These are phyloP conservation scores for Halcyon chelicuti DNA, from an alignment of 2,797 vertebrate genomes.

Conservation along the genomic window DNA sequence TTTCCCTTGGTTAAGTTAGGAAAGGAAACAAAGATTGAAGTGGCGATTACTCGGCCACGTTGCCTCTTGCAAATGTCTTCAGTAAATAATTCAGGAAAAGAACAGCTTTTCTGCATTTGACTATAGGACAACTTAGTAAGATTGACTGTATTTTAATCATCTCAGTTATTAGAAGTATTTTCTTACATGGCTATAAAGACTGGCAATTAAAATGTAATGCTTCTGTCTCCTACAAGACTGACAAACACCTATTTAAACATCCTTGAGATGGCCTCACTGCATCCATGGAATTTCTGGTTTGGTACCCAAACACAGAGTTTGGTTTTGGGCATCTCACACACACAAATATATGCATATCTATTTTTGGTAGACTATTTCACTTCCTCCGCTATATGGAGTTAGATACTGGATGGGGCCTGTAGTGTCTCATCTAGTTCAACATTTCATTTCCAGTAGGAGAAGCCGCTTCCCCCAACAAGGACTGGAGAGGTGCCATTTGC, in stretches of 20 bases:
- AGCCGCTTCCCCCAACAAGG: not conserved
- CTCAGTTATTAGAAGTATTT: conserved; percentile 21
- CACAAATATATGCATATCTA: not conserved
- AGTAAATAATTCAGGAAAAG: conserved; percentile 40
- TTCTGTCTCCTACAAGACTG: not conserved
- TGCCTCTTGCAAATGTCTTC: not conserved
- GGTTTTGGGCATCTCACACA: not conserved
- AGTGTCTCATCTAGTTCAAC: not conserved
- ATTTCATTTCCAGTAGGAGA: not conserved
- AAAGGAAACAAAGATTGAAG: not conserved
- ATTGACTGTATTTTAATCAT: conserved; percentile 44
- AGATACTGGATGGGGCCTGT: not conserved
- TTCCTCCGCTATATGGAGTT: not conserved
- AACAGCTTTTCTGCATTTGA: not conserved
- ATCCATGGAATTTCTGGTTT: not conserved
- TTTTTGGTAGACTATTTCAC: not conserved
- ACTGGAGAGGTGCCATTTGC: not conserved
- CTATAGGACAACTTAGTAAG: not conserved
- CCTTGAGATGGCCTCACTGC: not conserved
- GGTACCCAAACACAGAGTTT: not conserved
- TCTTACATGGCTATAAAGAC: not conserved
- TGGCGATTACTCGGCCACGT: not conserved
- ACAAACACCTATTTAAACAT: not conserved
- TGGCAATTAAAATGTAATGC: conserved; percentile 28
- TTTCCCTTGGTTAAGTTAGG: not conserved